Conservation (phyloP, 2,113 vertebrate genomes). For the Geococcyx californianus region DNA sequence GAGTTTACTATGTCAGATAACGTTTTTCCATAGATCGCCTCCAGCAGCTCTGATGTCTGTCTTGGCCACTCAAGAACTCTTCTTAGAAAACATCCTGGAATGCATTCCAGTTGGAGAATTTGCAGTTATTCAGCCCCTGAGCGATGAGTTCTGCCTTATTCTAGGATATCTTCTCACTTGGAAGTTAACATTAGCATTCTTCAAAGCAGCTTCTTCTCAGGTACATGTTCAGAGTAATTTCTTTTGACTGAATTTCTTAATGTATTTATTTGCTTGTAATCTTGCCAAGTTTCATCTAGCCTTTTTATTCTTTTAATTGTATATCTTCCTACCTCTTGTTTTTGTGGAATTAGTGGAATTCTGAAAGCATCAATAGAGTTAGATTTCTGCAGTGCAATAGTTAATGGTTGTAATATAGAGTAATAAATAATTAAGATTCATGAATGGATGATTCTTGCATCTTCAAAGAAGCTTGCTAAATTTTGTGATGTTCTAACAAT, state of each 20-base stretch:
- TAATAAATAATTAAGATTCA: neutral
- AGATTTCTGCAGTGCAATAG: neutral
- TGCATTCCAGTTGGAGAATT: conserved; percentile 91
- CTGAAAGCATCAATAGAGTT: neutral
- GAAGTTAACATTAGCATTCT: conserved; percentile 93
- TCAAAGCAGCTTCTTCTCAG: conserved; percentile 93
- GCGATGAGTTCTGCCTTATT: conserved; percentile 90
- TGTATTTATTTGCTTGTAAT: neutral
- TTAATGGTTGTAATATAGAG: neutral
- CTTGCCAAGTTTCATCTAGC: neutral
- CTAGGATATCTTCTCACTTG: conserved; percentile 93
- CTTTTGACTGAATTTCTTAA: neutral
- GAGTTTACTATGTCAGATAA: neutral
- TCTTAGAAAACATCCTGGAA: conserved; percentile 86
- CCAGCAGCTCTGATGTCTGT: conserved; percentile 89
- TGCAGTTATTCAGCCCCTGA: conserved; percentile 86
- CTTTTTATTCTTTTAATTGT: neutral
- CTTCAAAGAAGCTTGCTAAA: neutral
- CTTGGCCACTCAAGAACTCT: conserved; percentile 84
- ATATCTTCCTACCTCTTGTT: neutral
- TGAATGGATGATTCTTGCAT: neutral
- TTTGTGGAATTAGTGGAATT: neutral
- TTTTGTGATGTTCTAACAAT: neutral
- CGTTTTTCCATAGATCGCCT: conserved; percentile 81
- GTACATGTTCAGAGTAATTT: conserved; percentile 69